These are phyloP conservation scores for Eupithecia exiguata DNA, from an alignment of 2,888 invertebrate genomes.

Conservation along the genomic window DNA sequence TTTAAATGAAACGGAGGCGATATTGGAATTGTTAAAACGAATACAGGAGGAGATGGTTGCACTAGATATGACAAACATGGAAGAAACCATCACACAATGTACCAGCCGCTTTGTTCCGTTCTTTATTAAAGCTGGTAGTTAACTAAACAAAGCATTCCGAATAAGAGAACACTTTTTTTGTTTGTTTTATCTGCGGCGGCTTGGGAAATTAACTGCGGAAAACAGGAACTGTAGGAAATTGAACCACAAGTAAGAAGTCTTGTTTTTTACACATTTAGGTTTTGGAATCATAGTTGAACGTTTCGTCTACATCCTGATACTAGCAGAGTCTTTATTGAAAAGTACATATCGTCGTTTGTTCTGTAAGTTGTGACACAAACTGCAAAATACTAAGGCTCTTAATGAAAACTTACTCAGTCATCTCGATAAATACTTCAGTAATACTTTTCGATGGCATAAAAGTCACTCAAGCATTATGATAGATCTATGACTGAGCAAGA, in stretches of 20 bases:
- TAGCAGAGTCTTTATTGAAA: too few species aligned
- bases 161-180: not conserved
- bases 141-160: not conserved
- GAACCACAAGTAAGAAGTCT: not conserved
- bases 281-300: not conserved
- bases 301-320: not conserved
- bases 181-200: conserved; percentile 12
- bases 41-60: too few species aligned
- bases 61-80: too few species aligned
- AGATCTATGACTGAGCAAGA: too few species aligned
- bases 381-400: not conserved
- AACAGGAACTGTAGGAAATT: not conserved
- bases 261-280: not conserved
- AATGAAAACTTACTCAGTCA: too few species aligned
- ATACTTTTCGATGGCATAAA: too few species aligned
- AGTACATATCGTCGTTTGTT: not conserved
- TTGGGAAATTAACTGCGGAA: conserved; percentile 8
- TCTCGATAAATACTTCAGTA: too few species aligned
- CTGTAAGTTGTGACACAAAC: not conserved
- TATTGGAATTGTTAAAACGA: too few species aligned
- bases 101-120: not conserved
- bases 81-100: too few species aligned
- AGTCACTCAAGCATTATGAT: too few species aligned
- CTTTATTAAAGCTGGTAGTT: not conserved
- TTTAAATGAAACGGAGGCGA: too few species aligned